Percentiles rank a stretch among this genome's conserved stretches.
Conservation (phyloP, 2,888 invertebrate genomes). For the Rhorus exstirpatorius region DNA sequence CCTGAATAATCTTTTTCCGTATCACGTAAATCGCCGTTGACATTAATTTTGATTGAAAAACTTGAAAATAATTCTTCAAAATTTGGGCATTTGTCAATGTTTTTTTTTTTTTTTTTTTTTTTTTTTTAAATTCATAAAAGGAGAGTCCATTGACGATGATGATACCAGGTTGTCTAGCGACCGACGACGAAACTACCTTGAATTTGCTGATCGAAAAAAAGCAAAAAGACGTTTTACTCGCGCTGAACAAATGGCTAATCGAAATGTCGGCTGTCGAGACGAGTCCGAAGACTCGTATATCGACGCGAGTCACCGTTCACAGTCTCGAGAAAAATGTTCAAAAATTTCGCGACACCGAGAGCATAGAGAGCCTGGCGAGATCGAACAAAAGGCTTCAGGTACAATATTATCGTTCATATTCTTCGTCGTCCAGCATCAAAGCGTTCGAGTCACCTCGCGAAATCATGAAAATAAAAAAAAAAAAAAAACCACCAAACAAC, state of each 20-base stretch:
- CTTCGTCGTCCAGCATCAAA: not conserved
- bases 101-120: no score
- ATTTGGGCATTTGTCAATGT: not conserved
- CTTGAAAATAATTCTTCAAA: no score
- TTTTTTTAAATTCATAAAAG: no score
- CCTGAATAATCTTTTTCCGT: no score
- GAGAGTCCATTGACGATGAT: conserved; percentile 76
- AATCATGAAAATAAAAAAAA: no score
- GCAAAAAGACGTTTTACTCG: conserved; percentile 80
- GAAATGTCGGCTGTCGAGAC: conserved; percentile 76
- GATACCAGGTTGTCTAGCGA: conserved; percentile 84
- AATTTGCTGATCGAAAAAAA: conserved; percentile 81
- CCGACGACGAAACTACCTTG: conserved; percentile 76
- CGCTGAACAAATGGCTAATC: conserved; percentile 80
- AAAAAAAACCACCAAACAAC: no score
- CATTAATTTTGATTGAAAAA: no score
- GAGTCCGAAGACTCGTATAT: conserved; percentile 79
- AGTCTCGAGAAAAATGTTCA: conserved; percentile 83
- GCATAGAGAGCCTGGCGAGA: conserved; percentile 73
- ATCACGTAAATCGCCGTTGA: no score
- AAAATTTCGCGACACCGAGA: conserved; percentile 78
- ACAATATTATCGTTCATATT: conserved; percentile 7
- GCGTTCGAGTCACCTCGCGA: no score
- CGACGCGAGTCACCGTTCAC: conserved; percentile 83
- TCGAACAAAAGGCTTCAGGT: conserved; percentile 82